Evolutionary conservation across 92 coral and sea anemone species (phyloP).

Genomic region (Palythoa grandis): DNA sequence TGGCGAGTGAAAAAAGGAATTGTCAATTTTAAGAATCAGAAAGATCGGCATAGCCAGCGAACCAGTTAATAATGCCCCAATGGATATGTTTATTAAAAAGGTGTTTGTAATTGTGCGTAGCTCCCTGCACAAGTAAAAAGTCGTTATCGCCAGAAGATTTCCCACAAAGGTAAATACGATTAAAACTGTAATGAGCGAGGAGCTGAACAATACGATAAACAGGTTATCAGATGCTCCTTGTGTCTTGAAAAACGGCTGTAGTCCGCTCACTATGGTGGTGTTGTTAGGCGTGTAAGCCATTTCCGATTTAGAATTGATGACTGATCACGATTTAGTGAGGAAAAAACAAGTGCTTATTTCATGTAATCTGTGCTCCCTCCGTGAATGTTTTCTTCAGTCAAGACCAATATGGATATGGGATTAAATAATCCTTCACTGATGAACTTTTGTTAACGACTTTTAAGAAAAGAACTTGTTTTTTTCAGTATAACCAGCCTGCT

Average conservation of each 20-base stretch:
- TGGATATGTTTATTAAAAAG: constrained; percentile 79
- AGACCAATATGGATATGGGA: neutral
- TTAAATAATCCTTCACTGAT: neutral
- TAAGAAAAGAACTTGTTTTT: neutral
- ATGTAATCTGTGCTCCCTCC: neutral
- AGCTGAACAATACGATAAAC: constrained; percentile 64
- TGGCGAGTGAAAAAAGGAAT: constrained; percentile 59
- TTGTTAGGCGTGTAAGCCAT: constrained; percentile 13
- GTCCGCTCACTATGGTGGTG: neutral
- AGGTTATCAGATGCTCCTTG: constrained; percentile 45
- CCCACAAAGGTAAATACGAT: constrained; percentile 83
- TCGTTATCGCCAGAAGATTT: constrained; percentile 75
- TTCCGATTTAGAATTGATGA: neutral
- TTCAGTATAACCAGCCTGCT: neutral
- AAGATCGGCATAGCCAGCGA: constrained; percentile 90
- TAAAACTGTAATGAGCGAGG: constrained; percentile 66
- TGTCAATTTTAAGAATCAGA: constrained; percentile 62
- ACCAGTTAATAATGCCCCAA: constrained; percentile 89
- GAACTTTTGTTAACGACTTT: neutral
- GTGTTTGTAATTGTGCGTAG: constrained; percentile 90
- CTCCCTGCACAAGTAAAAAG: constrained; percentile 85
- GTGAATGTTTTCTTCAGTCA: neutral
- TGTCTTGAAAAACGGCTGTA: neutral
- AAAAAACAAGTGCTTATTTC: neutral
- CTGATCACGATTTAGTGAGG: neutral